Evolutionary conservation across 2,888 invertebrate genomes (phyloP).

Genomic region (Panzeria rudis): DNA sequence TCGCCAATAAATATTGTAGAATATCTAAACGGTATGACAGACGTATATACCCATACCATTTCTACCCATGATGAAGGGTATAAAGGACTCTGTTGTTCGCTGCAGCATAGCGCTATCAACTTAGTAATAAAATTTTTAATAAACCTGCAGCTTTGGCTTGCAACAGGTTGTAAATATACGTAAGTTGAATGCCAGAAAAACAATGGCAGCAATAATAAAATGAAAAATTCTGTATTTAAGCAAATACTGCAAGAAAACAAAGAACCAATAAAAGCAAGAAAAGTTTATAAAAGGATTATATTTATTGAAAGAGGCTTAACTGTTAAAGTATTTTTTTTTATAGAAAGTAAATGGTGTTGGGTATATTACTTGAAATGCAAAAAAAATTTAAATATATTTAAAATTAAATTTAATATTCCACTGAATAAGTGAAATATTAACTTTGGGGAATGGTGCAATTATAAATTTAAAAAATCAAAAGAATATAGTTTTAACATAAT

Average conservation of each 20-base stretch:
- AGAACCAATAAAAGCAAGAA: background rate
- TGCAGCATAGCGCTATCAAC: background rate
- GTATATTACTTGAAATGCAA: background rate
- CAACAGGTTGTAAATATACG: conserved; percentile 61
- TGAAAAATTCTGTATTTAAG: conserved; percentile 7
- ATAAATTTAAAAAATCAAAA: no score
- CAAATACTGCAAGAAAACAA: conserved; percentile 18
- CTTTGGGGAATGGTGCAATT: no score
- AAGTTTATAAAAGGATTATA: background rate
- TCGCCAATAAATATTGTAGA: no score
- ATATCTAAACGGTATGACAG: no score
- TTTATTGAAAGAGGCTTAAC: background rate
- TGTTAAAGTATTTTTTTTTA: background rate
- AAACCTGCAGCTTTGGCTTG: conserved; percentile 40
- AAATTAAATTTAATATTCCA: no score
- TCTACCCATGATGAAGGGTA: background rate
- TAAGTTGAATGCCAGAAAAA: background rate
- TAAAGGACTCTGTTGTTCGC: background rate
- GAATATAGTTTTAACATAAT: no score
- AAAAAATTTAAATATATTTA: background rate
- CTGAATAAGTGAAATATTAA: no score
- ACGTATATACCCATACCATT: no score
- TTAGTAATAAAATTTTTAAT: conserved; percentile 45
- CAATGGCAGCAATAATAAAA: conserved; percentile 4
- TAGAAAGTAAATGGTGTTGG: background rate